A percentile compares a stretch with the other conserved stretches of the same genome.
Evolutionary conservation across 2,888 invertebrate species (phyloP).

Genomic region (Trissolcus japonicus): DNA sequence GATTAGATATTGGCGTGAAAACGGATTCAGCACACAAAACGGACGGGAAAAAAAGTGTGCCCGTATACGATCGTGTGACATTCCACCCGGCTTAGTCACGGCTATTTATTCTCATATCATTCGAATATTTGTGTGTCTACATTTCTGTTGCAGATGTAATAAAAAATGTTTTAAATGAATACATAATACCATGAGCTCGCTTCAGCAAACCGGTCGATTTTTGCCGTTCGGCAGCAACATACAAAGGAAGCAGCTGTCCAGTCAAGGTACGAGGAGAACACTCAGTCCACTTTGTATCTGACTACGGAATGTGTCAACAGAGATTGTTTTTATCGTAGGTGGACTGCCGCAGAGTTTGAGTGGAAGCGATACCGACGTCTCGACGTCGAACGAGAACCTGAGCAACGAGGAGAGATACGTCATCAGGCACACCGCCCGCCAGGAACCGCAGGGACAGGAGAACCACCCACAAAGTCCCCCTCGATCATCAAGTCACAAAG

Average conservation of each 20-base stretch:
- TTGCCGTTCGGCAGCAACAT: conserved; percentile 80
- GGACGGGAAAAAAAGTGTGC: conserved; percentile 20
- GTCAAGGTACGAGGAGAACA: conserved; percentile 69
- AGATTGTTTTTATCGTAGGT: conserved; percentile 69
- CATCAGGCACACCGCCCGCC: conserved; percentile 87
- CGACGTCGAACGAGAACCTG: conserved; percentile 92
- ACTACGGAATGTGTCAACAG: conserved; percentile 45
- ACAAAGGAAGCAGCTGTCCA: conserved; percentile 79
- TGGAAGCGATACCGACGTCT: conserved; percentile 93
- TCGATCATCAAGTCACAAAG: conserved; percentile 78
- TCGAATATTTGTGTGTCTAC: conserved; percentile 36
- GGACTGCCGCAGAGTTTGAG: conserved; percentile 86
- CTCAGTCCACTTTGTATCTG: conserved; percentile 36
- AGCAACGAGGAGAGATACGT: conserved; percentile 91
- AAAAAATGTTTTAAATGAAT: conserved; percentile 68
- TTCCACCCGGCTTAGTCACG: conserved; percentile 48
- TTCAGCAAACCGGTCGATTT: conserved; percentile 81
- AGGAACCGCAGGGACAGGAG: conserved; percentile 95
- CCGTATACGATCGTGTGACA: conserved; percentile 40
- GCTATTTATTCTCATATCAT: conserved; percentile 53
- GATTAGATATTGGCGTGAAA: conserved; percentile 14
- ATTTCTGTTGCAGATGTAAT: conserved; percentile 74
- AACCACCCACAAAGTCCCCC: conserved; percentile 81
- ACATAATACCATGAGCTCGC: conserved; percentile 79
- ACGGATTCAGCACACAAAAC: not conserved